Base-by-base conservation (phyloP, 2,797 vertebrate species). In the Petrocephalus sullivani region DNA sequence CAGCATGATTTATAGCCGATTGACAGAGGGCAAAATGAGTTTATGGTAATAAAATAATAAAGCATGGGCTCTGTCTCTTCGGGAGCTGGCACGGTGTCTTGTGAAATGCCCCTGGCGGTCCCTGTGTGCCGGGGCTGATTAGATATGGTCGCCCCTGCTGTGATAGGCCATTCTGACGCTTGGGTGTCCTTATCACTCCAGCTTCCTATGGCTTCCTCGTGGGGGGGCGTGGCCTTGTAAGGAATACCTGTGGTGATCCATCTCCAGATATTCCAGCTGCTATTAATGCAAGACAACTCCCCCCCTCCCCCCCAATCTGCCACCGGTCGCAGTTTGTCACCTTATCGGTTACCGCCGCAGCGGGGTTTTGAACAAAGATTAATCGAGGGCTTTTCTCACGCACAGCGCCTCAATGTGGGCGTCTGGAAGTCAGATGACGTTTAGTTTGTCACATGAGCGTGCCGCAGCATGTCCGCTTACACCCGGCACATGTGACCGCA, bases 241-340 rank as follows among this genome's bases (percentile, higher is more conserved):
- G 75, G 75, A 3, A 8, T 5, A 21, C 14, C 75, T 49, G 8
- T 81, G 41, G 75, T 1, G 0, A 9, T 49, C 41, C 19, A 8
- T 0, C 2, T 21, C 19, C 19, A 21, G 6, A 81, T 16, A 10
- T 81, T 21, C 41, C 75, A 49, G 41, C 37, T 1, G 8, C 75
- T 49, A n/a, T 81, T 81, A 81, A 2, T 3, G 10, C n/a, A 12
- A 89, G 94, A 88, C 90, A 93, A 90, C 93, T 92, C 90, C 91
- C 91, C 84, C 91, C 90, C 28, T 54, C 71, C 71, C 51, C 53
- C 67, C 21, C 87, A 41, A 85, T 89, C 58, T 87, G 78, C 12
- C 0, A 21, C 57, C 41, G 60, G 81, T 89, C 78, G 89, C 28
- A 87, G 71, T 89, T 61, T 19, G 54, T 67, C 51, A 46, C 51